Evolutionary conservation across 2,797 vertebrate species (phyloP).

Genomic region (Eulemur rubriventer): DNA sequence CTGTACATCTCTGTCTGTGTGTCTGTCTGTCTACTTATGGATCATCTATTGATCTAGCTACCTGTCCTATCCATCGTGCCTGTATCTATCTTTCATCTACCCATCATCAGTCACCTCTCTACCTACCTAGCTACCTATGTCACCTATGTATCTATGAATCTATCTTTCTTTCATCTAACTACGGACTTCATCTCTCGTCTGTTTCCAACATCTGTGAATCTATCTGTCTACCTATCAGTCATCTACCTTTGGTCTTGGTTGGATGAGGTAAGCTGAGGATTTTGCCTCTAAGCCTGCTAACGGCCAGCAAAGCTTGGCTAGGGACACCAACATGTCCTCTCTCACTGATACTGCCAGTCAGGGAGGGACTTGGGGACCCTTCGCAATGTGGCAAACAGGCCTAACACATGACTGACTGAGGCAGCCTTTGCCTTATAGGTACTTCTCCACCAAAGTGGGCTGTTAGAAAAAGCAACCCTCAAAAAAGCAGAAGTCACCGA

Average conservation of each 20-base stretch:
- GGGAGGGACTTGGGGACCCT: background rate
- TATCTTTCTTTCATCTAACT: background rate
- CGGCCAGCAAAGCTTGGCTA: background rate
- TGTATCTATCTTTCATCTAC: too few species aligned
- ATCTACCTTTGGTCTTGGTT: background rate
- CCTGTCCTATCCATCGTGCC: background rate
- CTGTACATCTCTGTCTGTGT: background rate
- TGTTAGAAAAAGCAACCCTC: background rate
- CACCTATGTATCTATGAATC: background rate
- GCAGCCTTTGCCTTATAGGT: background rate
- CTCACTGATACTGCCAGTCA: background rate
- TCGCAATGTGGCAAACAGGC: background rate
- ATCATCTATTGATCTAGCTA: background rate
- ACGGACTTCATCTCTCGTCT: background rate
- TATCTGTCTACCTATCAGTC: background rate
- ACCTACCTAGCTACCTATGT: too few species aligned
- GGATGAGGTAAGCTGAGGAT: background rate
- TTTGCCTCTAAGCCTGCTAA: background rate
- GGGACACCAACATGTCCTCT: background rate
- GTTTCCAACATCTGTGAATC: background rate
- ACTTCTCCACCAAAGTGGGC: background rate
- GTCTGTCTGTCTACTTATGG: background rate
- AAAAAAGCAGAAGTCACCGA: background rate
- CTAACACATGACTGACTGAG: background rate
- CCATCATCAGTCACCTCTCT: background rate